These are phyloP conservation scores for Eristalis pertinax DNA, from an alignment of 2,888 invertebrate genomes.

Conservation along the genomic window DNA sequence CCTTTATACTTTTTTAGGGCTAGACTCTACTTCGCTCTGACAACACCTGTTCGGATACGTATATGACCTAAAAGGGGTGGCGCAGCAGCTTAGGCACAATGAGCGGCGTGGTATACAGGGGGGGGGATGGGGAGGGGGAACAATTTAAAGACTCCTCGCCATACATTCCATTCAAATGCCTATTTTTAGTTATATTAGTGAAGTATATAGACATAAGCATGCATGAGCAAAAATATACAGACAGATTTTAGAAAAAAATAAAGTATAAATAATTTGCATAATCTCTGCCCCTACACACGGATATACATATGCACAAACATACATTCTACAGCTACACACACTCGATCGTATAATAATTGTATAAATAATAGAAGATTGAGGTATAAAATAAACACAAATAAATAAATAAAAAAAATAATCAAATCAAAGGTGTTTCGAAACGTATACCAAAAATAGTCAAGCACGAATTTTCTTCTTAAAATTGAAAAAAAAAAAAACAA, in stretches of 20 bases:
- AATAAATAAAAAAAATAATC: not conserved
- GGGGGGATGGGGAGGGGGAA: constrained; percentile 12
- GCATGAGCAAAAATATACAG: not conserved
- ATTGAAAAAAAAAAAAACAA: too few relatives aligned
- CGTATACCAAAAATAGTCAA: constrained; percentile 30
- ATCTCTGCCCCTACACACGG: constrained; percentile 5
- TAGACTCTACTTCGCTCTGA: constrained; percentile 6
- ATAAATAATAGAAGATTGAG: constrained; percentile 36
- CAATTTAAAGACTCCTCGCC: constrained; percentile 54
- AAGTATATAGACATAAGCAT: constrained; percentile 30
- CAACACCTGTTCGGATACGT: constrained; percentile 60
- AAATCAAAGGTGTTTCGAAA: constrained; percentile 1
- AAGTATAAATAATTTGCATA: constrained; percentile 69
- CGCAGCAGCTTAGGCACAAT: too few relatives aligned
- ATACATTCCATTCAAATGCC: constrained; percentile 64
- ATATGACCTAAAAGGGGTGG: constrained; percentile 9
- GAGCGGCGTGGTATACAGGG: too few relatives aligned
- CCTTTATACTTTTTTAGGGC: constrained; percentile 47
- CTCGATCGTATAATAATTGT: constrained; percentile 16
- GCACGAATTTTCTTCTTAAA: not conserved
- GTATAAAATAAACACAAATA: not conserved
- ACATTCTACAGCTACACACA: not conserved
- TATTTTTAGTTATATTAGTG: constrained; percentile 70
- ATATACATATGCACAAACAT: not conserved
- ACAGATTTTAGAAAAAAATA: constrained; percentile 26